Percentiles rank a stretch among this genome's conserved stretches.
These are phyloP conservation scores for Polydrusus cervinus DNA, from an alignment of 2,888 invertebrate genomes.

Conservation along the genomic window DNA sequence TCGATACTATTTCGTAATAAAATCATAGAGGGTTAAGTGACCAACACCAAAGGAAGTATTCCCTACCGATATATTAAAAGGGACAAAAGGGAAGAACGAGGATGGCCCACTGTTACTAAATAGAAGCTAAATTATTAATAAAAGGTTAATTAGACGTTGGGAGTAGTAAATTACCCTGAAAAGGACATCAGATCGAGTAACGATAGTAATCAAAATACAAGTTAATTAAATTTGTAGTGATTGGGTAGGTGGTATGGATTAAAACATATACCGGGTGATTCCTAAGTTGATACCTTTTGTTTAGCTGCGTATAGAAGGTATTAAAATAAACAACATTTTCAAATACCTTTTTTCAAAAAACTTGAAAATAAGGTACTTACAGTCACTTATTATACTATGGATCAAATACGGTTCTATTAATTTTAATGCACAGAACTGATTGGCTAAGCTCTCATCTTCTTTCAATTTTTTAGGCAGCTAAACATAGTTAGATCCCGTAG, in stretches of 20 bases:
- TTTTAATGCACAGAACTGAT: too few relatives aligned
- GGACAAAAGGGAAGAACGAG: neutral
- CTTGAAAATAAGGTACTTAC: too few relatives aligned
- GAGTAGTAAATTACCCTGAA: neutral
- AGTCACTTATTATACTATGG: too few relatives aligned
- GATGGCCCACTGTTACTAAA: neutral
- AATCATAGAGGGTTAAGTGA: neutral
- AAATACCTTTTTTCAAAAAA: too few relatives aligned
- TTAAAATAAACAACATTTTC: too few relatives aligned
- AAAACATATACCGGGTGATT: neutral
- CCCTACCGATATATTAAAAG: neutral
- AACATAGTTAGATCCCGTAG: too few relatives aligned
- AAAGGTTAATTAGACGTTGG: constrained; percentile 4
- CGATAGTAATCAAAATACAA: neutral
- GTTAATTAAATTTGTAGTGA: constrained; percentile 2
- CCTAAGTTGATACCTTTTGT: too few relatives aligned
- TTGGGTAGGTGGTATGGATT: neutral
- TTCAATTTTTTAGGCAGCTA: too few relatives aligned
- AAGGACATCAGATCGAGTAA: neutral
- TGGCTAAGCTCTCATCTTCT: too few relatives aligned
- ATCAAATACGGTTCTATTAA: too few relatives aligned
- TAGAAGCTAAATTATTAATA: constrained; percentile 15
- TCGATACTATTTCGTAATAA: neutral
- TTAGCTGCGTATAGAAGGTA: too few relatives aligned
- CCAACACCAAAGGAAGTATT: neutral